A percentile compares a stretch with the other conserved stretches of the same genome.
Conservation (phyloP, 2,888 invertebrate genomes). For the Brachylomia viminalis region DNA sequence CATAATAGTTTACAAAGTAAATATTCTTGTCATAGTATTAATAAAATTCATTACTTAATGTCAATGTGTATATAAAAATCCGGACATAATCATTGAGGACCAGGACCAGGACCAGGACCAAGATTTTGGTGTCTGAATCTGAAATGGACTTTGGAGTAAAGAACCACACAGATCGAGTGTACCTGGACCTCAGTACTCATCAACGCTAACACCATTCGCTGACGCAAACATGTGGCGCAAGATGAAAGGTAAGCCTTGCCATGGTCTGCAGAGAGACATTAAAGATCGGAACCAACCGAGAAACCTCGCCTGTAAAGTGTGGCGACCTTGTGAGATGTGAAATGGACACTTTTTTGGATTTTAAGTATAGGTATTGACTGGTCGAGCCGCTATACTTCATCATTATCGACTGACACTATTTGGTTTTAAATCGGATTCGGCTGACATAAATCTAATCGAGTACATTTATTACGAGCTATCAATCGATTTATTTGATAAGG, state of each 20-base stretch:
- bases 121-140: no score
- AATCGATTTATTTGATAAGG: conserved; percentile 19
- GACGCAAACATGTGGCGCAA: neutral
- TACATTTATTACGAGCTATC: neutral
- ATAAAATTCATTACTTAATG: no score
- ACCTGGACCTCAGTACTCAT: no score
- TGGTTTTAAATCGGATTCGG: neutral
- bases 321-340: neutral
- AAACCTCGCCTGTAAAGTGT: neutral
- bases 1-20: no score
- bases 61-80: no score
- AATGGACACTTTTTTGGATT: neutral
- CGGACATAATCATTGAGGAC: no score
- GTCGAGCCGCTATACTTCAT: neutral
- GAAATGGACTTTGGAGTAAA: no score
- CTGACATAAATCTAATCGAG: neutral
- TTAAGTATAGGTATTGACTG: neutral
- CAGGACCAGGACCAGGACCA: no score
- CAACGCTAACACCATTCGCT: neutral
- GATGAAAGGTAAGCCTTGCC: no score
- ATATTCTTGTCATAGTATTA: no score
- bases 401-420: neutral
- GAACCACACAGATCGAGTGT: no score
- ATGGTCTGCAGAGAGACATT: neutral
- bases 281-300: neutral